These are phyloP conservation scores for Dicentrarchus labrax DNA, from an alignment of 2,113 vertebrate species.

Conservation along the genomic window DNA sequence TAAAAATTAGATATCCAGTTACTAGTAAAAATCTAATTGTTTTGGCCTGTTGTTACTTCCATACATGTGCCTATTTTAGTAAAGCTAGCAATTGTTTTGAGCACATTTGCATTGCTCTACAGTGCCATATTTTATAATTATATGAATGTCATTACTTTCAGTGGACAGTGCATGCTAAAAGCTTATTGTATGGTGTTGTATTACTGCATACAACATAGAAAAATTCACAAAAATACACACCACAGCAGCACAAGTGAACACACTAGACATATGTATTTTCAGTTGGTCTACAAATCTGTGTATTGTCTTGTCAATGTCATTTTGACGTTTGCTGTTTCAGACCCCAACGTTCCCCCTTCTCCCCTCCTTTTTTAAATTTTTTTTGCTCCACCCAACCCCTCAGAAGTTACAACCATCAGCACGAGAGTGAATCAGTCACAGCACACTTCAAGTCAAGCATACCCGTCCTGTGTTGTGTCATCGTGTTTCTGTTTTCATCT, in stretches of 20 bases:
- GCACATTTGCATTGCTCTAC: conserved; percentile 5
- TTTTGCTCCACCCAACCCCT: conserved; percentile 82
- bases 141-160: not conserved
- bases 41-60: not conserved
- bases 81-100: not conserved
- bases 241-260: conserved; percentile 21
- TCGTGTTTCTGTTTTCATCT: conserved; percentile 76
- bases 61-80: not conserved
- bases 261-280: conserved; percentile 35
- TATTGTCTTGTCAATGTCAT: conserved; percentile 77
- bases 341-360: conserved; percentile 43
- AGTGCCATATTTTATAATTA: not conserved
- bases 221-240: not conserved
- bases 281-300: conserved; percentile 65
- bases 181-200: not conserved
- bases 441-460: conserved; percentile 69
- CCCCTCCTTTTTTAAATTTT: not conserved
- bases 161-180: not conserved
- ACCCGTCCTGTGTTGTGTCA: conserved; percentile 73
- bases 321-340: conserved; percentile 75
- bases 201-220: not conserved
- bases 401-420: conserved; percentile 74
- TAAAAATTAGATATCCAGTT: not conserved
- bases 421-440: conserved; percentile 71
- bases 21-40: not conserved